These are phyloP conservation scores for Saxidomus purpurata DNA, from an alignment of 1,140 invertebrate genomes.

Conservation along the genomic window DNA sequence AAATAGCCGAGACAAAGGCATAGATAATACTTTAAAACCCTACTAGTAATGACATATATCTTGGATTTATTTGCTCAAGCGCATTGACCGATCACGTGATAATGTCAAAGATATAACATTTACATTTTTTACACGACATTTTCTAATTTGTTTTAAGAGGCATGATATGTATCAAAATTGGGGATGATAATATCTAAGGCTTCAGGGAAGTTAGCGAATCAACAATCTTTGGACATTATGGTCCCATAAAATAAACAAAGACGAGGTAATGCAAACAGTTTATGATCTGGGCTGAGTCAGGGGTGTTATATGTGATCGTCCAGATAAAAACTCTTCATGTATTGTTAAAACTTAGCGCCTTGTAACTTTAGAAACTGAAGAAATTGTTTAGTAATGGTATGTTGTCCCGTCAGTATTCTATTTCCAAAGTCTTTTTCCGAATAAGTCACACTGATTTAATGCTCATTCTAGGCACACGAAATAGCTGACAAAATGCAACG, in stretches of 20 bases:
- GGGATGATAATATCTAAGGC: neutral
- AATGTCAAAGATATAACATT: neutral
- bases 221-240: slow-evolving; percentile 11
- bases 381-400: neutral
- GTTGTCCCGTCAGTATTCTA: neutral
- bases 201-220: slow-evolving; percentile 19
- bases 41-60: too few relatives aligned
- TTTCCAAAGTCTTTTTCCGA: neutral
- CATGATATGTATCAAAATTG: slow-evolving; percentile 34
- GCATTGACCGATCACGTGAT: slow-evolving; percentile 18
- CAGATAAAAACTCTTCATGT: neutral
- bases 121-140: neutral
- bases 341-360: neutral
- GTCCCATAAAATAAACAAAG: slow-evolving; percentile 33
- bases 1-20: too few relatives aligned
- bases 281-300: neutral
- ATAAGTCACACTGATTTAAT: too few relatives aligned
- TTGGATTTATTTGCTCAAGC: neutral
- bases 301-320: neutral
- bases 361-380: neutral
- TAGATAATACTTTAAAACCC: too few relatives aligned
- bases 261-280: neutral
- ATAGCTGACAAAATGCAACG: too few relatives aligned
- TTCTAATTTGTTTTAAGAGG: slow-evolving; percentile 7
- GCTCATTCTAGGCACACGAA: too few relatives aligned